phyloP scores from a whole-genome alignment of 1,140 invertebrate genomes.

The Oreohelix idahoensis region DNA sequence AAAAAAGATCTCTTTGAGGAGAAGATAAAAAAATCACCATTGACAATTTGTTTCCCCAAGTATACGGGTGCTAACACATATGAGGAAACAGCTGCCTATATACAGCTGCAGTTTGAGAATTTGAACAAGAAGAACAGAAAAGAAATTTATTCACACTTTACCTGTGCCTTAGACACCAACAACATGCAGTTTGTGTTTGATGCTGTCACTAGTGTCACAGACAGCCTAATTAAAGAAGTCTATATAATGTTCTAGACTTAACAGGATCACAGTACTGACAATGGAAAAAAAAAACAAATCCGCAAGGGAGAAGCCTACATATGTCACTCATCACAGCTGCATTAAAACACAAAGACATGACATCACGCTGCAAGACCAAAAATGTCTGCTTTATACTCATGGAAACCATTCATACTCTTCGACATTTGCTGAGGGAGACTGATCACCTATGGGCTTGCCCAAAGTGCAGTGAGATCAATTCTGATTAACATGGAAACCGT shows the following conservation, averaged over 20 bases:
- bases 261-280: no score
- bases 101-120: slow-evolving; percentile 77
- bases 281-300: no score
- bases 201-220: slow-evolving; percentile 99
- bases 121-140: slow-evolving; percentile 97
- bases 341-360: no score
- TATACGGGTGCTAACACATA: slow-evolving; percentile 92
- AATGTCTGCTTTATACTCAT: no score
- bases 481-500: no score
- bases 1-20: slow-evolving; percentile 22
- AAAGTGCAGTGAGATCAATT: no score
- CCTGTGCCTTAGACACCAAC: slow-evolving; percentile 80
- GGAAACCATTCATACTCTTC: no score
- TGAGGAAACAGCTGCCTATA: slow-evolving; percentile 97
- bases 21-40: slow-evolving; percentile 73
- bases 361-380: no score
- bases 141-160: slow-evolving; percentile 99
- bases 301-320: no score
- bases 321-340: no score
- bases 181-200: slow-evolving; percentile 75
- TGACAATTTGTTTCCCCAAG: slow-evolving; percentile 76
- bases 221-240: slow-evolving; percentile 94
- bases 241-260: slow-evolving; percentile 85
- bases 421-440: no score
- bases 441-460: no score